Base-by-base conservation (phyloP, 2,113 vertebrate species). In the Halichoerus grypus region DNA sequence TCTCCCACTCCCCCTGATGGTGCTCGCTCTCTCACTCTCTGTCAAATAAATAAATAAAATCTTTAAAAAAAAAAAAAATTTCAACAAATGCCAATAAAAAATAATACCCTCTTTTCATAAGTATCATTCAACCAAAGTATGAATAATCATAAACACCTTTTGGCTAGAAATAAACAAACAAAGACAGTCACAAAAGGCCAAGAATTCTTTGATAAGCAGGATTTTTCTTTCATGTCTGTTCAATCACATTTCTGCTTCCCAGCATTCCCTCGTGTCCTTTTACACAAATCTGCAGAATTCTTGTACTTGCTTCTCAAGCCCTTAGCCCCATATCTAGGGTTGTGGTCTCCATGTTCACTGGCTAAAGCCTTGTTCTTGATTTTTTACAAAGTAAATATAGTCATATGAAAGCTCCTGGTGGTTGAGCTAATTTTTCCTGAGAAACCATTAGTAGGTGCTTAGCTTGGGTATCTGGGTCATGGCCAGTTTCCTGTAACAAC, bases 51-150 rank as follows among this genome's bases (percentile, higher is more conserved):
- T n/a, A n/a, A n/a, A n/a, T n/a, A n/a, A n/a, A n/a, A n/a, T n/a
- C n/a, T n/a, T n/a, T n/a, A n/a, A n/a, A n/a, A n/a, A n/a, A n/a
- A n/a, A n/a, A n/a, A n/a, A n/a, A 19, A 49, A 39, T 87, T 96
- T 77, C 53, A 93, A 80, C 31, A 71, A 86, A 93, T 55, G 1
- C 18, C 57, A 71, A 83, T 91, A 79, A 83, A 94, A 86, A 92
- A 69, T 39, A 72, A 77, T 59, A 61, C 13, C n/a, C 19, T 88
- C 24, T 93, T 82, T 91, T 76, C 55, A 28, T 76, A 94, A 84
- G 13, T 77, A 42, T 24, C 31, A 57, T 80, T 82, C 36, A 95
- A 16, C 10, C n/a, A 72, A 74, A 89, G 11, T n/a, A 69, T 76
- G 88, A 84, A 57, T 11, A 81, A 72, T 86, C 31, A 87, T 19